Evolutionary conservation across 2,797 vertebrate genomes (phyloP), one percentile per base, ranked within the genome.

Genomic region (Myotis findleyi): DNA sequence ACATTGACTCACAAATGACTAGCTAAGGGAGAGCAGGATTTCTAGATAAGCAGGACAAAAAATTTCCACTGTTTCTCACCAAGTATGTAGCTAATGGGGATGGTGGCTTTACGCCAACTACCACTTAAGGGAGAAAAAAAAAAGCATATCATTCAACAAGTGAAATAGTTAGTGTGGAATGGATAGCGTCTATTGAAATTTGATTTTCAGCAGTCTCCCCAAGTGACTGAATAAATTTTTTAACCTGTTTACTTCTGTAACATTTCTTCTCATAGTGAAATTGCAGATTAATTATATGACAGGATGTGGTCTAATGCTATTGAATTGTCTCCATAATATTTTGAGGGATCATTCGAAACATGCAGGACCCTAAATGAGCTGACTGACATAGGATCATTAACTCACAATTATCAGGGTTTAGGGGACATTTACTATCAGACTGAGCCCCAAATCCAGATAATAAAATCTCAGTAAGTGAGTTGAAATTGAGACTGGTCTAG

Each of bases 31-130:
- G 79, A 93, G 80, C 71, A 93, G 92, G 83, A 93, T 97, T 97
- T 97, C 95, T 93, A 97, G 97, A 97, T 97, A 97, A 97, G 97
- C 92, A 94, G 87, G 72, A 97, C 93, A 97, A 95, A 97, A 97
- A 96, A 95, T 95, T 96, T 95, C 95, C 97, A 97, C 95, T 96
- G 88, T 96, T 97, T 97, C 96, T 97, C 92, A 97, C 95, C 96
- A 97, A 96, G 96, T 97, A 86, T 97, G 97, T 95, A 93, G 95
- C 96, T 97, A 97, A 97, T 97, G 97, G 97, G 97, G 87, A 89
- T 84, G 90, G 62, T 97, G 97, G 97, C 97, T 93, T 95, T 94
- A 94, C 73, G 97, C 97, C 97, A 97, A 93, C 95, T 95, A 96
- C 97, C 97, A 97, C 97, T 97, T 97, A 97, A 97, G 85, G 81